Evolutionary conservation across 2,888 invertebrate genomes (phyloP), one percentile per base, ranked within the genome.

Genomic region (Dolichomitus sp.): DNA sequence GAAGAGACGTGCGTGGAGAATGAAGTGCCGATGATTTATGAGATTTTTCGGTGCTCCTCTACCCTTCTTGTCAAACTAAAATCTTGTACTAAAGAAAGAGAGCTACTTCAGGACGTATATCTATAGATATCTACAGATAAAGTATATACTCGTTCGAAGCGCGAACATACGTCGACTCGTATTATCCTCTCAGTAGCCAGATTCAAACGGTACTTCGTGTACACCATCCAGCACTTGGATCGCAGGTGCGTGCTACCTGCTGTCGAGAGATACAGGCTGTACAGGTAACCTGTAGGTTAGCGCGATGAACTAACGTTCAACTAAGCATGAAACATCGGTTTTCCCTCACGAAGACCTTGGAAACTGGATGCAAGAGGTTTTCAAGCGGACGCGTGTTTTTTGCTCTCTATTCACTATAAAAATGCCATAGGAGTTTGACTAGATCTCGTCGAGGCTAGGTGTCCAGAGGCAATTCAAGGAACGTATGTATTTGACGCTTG

Each of bases 121-220:
- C 40, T 5, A 27, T 14, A 74, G 73, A 68, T 45, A 33, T 74
- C 33, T 9, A n/a, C 37, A 37, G 59, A 59, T 59, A 33, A 33
- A 37, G 27, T 45, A 17, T 48, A 23, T 52, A 59, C 65, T 45
- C 19, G 54, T 69, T 72, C 65, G 61, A 80, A 27, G 75, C 70
- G 40, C 66, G 50, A 48, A 61, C 57, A 40, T 45, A 48, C 50
- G 40, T 77, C 48, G 42, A 68, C 61, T 63, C 57, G 75, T 50
- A 76, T 70, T 37, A 75, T 52, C 40, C 65, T 80, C 76, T 33
- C 83, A 72, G 83, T 79, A 70, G 80, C 82, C 83, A 65, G 76
- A 80, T 81, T 85, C 80, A 73, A 87, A 86, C 87, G 88, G 85
- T 79, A 87, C 86, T 87, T 63, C 57, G 84, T 72, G 85, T 85